Conservation (phyloP, 1,140 invertebrate genomes). For the Caerostris darwini region DNA sequence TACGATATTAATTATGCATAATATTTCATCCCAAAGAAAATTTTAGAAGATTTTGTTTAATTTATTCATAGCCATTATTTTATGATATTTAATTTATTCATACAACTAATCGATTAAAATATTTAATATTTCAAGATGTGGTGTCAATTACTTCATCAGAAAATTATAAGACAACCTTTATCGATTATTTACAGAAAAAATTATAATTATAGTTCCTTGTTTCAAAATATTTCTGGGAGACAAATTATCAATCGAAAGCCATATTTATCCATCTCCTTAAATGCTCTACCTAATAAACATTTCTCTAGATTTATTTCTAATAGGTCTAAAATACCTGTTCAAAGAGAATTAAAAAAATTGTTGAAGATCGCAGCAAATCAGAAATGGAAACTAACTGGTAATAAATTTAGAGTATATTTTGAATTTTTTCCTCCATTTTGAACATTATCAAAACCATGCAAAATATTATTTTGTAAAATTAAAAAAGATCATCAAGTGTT, state of each 20-base stretch:
- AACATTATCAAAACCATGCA: too few species aligned
- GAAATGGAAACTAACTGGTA: slow-evolving; percentile 80
- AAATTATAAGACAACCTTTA: neutral
- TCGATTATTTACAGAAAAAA: slow-evolving; percentile 25
- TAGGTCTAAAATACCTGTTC: slow-evolving; percentile 6
- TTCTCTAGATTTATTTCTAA: neutral
- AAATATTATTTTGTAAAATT: too few species aligned
- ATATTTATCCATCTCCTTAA: neutral
- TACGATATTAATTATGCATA: neutral
- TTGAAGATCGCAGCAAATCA: slow-evolving; percentile 80
- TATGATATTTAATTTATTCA: neutral
- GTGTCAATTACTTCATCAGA: neutral
- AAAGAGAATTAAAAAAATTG: slow-evolving; percentile 78
- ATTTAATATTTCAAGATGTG: neutral
- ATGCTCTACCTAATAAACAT: neutral
- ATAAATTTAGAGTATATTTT: neutral
- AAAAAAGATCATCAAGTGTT: too few species aligned
- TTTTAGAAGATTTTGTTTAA: too few species aligned
- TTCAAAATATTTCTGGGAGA: neutral
- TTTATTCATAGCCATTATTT: neutral
- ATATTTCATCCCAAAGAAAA: too few species aligned
- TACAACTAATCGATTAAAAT: neutral
- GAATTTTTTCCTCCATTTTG: too few species aligned
- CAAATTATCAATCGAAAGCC: neutral
- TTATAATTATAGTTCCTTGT: slow-evolving; percentile 22